Evolutionary conservation across 2,113 vertebrate species (phyloP).

Genomic region (Halichoerus grypus): DNA sequence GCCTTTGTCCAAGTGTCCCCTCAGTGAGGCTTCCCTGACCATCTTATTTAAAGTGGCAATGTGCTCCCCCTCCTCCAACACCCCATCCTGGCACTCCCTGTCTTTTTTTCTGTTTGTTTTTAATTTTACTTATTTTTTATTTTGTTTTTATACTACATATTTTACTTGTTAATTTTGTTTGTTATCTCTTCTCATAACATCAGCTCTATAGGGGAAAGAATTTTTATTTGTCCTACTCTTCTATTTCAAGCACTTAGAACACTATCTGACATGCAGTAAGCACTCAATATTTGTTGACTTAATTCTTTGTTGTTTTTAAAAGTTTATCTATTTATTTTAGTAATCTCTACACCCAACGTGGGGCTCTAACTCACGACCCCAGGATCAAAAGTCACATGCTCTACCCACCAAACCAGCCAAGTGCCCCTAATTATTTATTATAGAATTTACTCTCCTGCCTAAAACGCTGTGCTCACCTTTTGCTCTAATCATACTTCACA

Average conservation of each 20-base stretch:
- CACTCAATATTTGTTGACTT: not conserved
- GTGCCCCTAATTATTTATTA: not conserved
- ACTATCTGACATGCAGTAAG: not conserved
- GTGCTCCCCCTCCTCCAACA: not conserved
- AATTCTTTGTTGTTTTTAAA: not conserved
- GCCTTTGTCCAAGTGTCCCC: not conserved
- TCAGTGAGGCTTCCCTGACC: not conserved
- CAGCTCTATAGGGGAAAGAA: not conserved
- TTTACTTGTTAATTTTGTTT: not conserved
- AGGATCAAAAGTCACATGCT: not conserved
- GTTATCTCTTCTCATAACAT: not conserved
- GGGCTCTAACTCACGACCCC: not conserved
- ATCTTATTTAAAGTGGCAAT: not conserved
- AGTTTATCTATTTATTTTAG: not conserved
- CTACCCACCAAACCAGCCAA: not conserved
- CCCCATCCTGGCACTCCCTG: not conserved
- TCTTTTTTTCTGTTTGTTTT: not conserved
- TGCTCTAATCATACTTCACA: not conserved
- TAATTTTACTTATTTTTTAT: not conserved
- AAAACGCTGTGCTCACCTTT: not conserved
- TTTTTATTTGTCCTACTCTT: not conserved
- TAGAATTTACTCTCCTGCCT: not conserved
- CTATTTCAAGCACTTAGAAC: not conserved
- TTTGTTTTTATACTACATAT: not conserved
- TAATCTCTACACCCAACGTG: not conserved